Evolutionary conservation across 2,888 invertebrate genomes (phyloP).

Genomic region (Leucophenga montana): DNA sequence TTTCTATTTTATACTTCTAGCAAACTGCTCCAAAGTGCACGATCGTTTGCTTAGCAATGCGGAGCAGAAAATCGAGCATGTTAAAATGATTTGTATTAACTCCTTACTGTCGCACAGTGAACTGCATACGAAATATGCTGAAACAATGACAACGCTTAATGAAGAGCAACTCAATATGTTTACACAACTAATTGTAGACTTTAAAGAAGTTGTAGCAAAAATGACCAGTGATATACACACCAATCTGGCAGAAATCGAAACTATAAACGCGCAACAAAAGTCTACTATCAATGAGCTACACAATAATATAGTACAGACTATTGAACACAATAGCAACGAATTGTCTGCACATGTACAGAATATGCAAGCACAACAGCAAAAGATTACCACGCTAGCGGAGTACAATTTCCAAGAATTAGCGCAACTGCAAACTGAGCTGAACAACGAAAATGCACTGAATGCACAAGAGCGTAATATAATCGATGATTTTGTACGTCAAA

Average conservation of each 20-base stretch:
- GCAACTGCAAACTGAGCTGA: slow-evolving; percentile 48
- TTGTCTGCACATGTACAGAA: slow-evolving; percentile 49
- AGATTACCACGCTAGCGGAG: slow-evolving; percentile 47
- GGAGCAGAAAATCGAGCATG: slow-evolving; percentile 55
- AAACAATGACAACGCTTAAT: slow-evolving; percentile 43
- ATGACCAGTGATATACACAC: slow-evolving; percentile 53
- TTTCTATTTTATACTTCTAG: slow-evolving; percentile 35
- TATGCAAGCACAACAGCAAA: slow-evolving; percentile 50
- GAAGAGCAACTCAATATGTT: slow-evolving; percentile 52
- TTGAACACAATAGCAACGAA: slow-evolving; percentile 43
- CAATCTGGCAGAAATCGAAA: slow-evolving; percentile 52
- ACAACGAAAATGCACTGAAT: slow-evolving; percentile 51
- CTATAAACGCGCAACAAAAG: slow-evolving; percentile 58
- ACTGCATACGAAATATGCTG: slow-evolving; percentile 51
- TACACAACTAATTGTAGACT: slow-evolving; percentile 51
- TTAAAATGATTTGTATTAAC: slow-evolving; percentile 53
- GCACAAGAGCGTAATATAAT: slow-evolving; percentile 52
- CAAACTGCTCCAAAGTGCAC: slow-evolving; percentile 57
- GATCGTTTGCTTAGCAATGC: slow-evolving; percentile 56
- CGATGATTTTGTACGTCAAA: slow-evolving; percentile 62
- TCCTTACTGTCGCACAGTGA: slow-evolving; percentile 49
- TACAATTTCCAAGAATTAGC: slow-evolving; percentile 47
- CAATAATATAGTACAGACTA: slow-evolving; percentile 48
- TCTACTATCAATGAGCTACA: slow-evolving; percentile 52
- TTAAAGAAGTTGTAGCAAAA: slow-evolving; percentile 52